A percentile compares a stretch with the other conserved stretches of the same genome.
phyloP scores from a whole-genome alignment of 1,140 invertebrate species.

The Chironomus striatipennis region DNA sequence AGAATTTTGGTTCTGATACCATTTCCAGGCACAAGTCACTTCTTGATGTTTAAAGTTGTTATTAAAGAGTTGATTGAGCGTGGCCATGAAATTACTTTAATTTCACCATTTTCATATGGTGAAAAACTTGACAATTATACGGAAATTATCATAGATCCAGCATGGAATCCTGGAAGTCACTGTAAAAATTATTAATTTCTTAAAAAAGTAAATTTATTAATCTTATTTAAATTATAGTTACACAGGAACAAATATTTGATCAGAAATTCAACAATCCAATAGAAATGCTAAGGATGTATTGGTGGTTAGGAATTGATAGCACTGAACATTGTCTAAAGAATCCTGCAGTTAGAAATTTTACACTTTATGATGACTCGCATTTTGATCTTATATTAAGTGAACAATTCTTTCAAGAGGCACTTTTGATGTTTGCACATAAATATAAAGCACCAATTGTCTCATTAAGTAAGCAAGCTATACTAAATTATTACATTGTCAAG shows the following conservation, averaged over 20 bases:
- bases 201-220: too few relatives aligned
- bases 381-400: conserved; percentile 43
- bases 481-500: too few relatives aligned
- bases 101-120: neutral
- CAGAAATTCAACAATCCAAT: neutral
- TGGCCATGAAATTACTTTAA: conserved; percentile 29
- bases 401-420: conserved; percentile 42
- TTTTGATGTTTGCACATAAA: conserved; percentile 40
- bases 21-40: conserved; percentile 36
- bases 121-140: conserved; percentile 32
- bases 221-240: neutral
- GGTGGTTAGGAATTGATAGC: neutral
- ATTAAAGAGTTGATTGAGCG: conserved; percentile 33
- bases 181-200: conserved; percentile 31
- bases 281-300: neutral
- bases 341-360: neutral
- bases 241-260: neutral
- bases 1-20: conserved; percentile 21
- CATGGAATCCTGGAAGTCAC: conserved; percentile 34
- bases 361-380: conserved; percentile 26
- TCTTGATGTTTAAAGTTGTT: conserved; percentile 34
- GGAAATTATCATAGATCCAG: conserved; percentile 32
- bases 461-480: conserved; percentile 32
- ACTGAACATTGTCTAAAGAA: neutral
- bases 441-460: conserved; percentile 41